Conservation (phyloP, 2,797 vertebrate genomes). For the Mus caroli region DNA sequence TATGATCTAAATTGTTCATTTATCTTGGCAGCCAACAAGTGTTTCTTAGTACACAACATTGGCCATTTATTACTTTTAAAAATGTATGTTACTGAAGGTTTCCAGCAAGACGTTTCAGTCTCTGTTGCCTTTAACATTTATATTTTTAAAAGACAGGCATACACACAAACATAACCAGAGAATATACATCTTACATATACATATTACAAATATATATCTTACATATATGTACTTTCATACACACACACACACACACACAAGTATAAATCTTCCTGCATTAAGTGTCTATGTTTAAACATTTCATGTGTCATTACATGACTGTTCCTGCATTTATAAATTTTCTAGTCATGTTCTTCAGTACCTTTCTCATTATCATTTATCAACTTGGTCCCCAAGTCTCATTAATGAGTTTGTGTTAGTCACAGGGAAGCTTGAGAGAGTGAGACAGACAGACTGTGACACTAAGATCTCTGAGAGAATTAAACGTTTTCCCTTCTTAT, state of each 20-base stretch:
- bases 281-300: slow-evolving; percentile 21
- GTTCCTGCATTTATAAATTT: background rate
- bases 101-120: slow-evolving; percentile 60
- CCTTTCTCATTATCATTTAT: background rate
- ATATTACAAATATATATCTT: background rate
- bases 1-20: slow-evolving; percentile 79
- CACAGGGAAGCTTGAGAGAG: background rate
- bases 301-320: background rate
- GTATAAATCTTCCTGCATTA: background rate
- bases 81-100: slow-evolving; percentile 33
- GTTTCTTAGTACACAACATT: slow-evolving; percentile 67
- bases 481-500: background rate
- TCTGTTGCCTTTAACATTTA: background rate
- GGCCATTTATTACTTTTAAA: slow-evolving; percentile 72
- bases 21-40: slow-evolving; percentile 68
- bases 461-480: background rate
- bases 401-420: slow-evolving; percentile 6
- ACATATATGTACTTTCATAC: background rate
- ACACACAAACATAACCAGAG: background rate
- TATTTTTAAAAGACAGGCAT: background rate
- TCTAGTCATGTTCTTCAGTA: slow-evolving; percentile 29
- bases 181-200: background rate
- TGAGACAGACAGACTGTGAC: background rate
- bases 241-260: no score
- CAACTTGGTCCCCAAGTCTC: background rate